Evolutionary conservation across 2,113 vertebrate species (phyloP), one percentile per base, ranked within the genome.

Genomic region (Heteronetta atricapilla): DNA sequence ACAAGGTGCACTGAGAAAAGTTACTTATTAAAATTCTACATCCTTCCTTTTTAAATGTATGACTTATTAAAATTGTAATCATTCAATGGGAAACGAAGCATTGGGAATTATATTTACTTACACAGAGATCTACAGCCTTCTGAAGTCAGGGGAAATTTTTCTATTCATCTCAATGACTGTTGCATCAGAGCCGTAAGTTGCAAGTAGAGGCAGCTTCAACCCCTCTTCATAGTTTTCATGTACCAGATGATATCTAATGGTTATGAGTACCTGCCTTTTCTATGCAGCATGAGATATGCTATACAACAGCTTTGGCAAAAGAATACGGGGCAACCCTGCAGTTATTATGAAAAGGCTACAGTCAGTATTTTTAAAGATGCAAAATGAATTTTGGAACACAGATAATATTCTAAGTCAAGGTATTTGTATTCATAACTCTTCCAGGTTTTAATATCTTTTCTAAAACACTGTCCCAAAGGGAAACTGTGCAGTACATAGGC

Each of bases 91-190:
- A 91, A 89, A 44, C 23, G 82, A 89, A 93, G 78, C 82, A 36
- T 16, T 81, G 82, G 88, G 82, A 59, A 40, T 87, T 84, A 14
- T 81, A n/a, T 89, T 77, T 95, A 76, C 67, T 89, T 87, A 48
- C 38, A 44, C 62, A 80, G 66, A 78, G 66, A 69, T 40, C 58
- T n/a, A 28, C 75, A 94, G 42, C 40, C 69, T 81, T 82, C 81
- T 83, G 84, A 91, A 86, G 81, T 52, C 72, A 21, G 34, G 29
- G 62, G 70, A 63, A 82, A 34, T 31, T 83, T 87, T 69, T 52
- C 78, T 44, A 2, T 64, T 93, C 21, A 42, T 87, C 74, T 76
- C 68, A 29, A 8, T 40, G 68, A 31, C 53, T 86, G 87, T 44
- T 70, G 56, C 67, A 58, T 66, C 50, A 85, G 88, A 55, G 21